Evolutionary conservation across 2,113 vertebrate genomes (phyloP), one percentile per base, ranked within the genome.

Genomic region (Dipodomys ordii): DNA sequence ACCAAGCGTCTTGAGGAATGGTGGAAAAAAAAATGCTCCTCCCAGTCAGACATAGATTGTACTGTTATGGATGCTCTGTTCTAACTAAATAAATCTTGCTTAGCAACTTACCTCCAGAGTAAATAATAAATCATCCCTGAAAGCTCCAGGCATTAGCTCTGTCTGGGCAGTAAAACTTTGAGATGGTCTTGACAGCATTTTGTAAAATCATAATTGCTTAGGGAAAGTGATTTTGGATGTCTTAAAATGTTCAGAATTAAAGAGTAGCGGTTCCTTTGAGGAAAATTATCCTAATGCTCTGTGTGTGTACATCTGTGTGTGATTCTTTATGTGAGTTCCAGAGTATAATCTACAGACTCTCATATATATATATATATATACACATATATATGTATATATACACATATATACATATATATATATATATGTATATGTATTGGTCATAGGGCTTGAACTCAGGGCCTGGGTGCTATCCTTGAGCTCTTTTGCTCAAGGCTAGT

Each of bases 191-290:
- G 94, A 97, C 93, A 97, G 97, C 94, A 80, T 97, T 97, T 97
- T 97, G 97, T 96, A 95, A 97, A 98, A 98, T 97, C 95, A 93
- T 98, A 98, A 98, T 98, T 98, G 98, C 97, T 98, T 94, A 97
- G 98, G 97, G 97, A 97, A 98, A 98, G 97, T 95, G 97, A 97
- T 98, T 98, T 96, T 98, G 96, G 93, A 95, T 97, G 97, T 98
- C 97, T 98, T 98, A 97, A 98, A 98, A 97, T 86, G 95, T 97
- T 98, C 97, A 97, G 96, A 97, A 97, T 97, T 97, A 97, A 97
- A 98, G 94, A 98, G 92, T 94, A 91, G 96, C 97, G 98, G 96
- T 97, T 98, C 97, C 96, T 97, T 97, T 96, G 96, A 96, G 96
- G 96, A 95, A 97, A 97, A 97, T 98, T 98, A 97, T 96, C 83